Evolutionary conservation across 2,113 vertebrate genomes (phyloP).

Genomic region (Mungos mungo): DNA sequence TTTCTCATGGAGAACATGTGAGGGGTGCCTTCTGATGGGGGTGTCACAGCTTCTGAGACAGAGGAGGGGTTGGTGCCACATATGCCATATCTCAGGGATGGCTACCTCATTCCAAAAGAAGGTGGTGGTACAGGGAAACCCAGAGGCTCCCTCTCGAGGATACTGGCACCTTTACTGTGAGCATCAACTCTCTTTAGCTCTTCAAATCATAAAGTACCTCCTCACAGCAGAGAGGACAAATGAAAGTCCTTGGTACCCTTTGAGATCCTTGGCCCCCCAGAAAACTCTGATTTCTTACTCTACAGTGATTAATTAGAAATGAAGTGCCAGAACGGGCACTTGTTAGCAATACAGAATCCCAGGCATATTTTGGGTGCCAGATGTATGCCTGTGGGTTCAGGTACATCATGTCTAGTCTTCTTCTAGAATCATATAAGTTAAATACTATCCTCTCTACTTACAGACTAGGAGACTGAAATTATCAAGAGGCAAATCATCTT

Average conservation of each 20-base stretch:
- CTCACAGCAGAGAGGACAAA: not conserved
- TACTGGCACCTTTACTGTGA: rapidly evolving
- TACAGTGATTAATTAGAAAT: not conserved
- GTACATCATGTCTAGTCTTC: not conserved
- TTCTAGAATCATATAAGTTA: not conserved
- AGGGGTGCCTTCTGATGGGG: not conserved
- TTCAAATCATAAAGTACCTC: not conserved
- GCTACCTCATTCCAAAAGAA: not conserved
- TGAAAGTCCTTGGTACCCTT: not conserved
- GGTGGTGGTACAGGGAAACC: not conserved
- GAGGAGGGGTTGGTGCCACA: not conserved
- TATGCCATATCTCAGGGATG: not conserved
- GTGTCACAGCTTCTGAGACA: not conserved
- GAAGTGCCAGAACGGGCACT: not conserved
- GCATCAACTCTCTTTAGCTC: not conserved
- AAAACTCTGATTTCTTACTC: not conserved
- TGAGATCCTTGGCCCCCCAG: not conserved
- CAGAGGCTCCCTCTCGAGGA: not conserved
- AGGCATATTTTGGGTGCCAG: not conserved
- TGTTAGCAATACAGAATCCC: not conserved
- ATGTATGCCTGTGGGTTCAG: not conserved
- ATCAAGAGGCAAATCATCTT: not conserved
- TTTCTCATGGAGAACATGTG: not conserved
- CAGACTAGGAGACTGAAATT: not conserved
- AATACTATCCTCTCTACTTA: not conserved